A percentile compares a stretch with the other conserved stretches of the same genome.
Evolutionary conservation across 2,888 invertebrate genomes (phyloP).

Genomic region (Dolichomitus sp.): DNA sequence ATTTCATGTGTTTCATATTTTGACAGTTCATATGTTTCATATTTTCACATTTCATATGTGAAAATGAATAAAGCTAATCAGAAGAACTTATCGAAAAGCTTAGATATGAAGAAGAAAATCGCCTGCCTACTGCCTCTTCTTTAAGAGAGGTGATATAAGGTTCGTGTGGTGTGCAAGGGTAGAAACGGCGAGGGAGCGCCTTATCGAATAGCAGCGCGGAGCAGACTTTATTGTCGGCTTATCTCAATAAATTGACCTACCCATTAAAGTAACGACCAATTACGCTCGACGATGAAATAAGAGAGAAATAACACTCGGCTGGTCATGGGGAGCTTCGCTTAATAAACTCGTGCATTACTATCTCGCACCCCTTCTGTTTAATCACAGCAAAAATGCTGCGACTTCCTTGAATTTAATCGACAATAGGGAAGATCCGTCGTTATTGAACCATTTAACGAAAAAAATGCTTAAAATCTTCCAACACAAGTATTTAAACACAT

Average conservation of each 20-base stretch:
- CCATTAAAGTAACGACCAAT: constrained; percentile 39
- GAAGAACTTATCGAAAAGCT: not conserved
- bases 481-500: too few relatives aligned
- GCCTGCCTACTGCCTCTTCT: not conserved
- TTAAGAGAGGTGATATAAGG: constrained; percentile 13
- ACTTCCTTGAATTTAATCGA: not conserved
- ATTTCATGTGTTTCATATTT: not conserved
- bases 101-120: not conserved
- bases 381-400: not conserved
- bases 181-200: constrained; percentile 16
- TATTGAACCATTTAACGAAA: too few relatives aligned
- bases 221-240: constrained; percentile 37
- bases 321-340: constrained; percentile 12
- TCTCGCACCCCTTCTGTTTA: not conserved
- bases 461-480: too few relatives aligned
- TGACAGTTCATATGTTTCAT: not conserved
- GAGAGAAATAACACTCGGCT: constrained; percentile 20
- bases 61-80: not conserved
- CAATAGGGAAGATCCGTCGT: not conserved
- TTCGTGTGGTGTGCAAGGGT: constrained; percentile 9
- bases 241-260: constrained; percentile 46
- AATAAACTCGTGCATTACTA: constrained; percentile 10
- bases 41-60: not conserved
- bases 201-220: constrained; percentile 7
- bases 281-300: constrained; percentile 22